Base-by-base conservation (phyloP, 2,113 vertebrate genomes). In the Corythornis vintsioides region DNA sequence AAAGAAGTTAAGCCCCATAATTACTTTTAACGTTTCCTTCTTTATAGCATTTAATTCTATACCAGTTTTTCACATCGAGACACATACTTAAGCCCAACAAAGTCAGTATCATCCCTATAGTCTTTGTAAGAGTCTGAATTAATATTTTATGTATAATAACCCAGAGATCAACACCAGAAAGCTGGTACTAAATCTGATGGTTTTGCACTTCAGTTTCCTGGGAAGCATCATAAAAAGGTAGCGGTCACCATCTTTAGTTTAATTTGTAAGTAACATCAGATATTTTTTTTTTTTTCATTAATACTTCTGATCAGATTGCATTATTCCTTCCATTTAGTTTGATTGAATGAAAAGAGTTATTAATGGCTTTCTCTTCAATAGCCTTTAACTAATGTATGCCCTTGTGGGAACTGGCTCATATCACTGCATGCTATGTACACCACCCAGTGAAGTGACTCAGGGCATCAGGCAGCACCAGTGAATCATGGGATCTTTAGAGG, bases 401-500 rank as follows among this genome's bases (percentile, higher is more conserved):
- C 10, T 73, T 83, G 61, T n/a, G 40, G 18, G 38, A 50, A 38
- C 61, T 85, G 72, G 64, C 20, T 85, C 1, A 0, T 42, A 42
- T 21, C 24, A 35, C n/a, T 48, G 59, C 21, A 45, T 0, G 6
- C 43, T 66, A 19, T 19, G 61, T 40, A 29, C 4, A 6, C 57
- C 48, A 1, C 47, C 22, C 78, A 47, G 38, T 10, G 10, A 0
- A 0, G 63, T 90, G 92, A 93, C 70, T 94, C 86, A 90, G 45
- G 45, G 82, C 65, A 75, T 52, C 71, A 66, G 31, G 69, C 74
- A 95, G 56, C 10, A 12, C 35, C 57, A 78, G n/a, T 92, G 93
- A 95, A 72, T 96, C 94, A 90, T 63, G 66, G 70, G 8, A 29
- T 81, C 88, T 83, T 72, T n/a, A 81, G 26, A 15, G 40, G n/a